Base-by-base conservation (phyloP, 1,140 invertebrate species). In the Wasmannia auropunctata region DNA sequence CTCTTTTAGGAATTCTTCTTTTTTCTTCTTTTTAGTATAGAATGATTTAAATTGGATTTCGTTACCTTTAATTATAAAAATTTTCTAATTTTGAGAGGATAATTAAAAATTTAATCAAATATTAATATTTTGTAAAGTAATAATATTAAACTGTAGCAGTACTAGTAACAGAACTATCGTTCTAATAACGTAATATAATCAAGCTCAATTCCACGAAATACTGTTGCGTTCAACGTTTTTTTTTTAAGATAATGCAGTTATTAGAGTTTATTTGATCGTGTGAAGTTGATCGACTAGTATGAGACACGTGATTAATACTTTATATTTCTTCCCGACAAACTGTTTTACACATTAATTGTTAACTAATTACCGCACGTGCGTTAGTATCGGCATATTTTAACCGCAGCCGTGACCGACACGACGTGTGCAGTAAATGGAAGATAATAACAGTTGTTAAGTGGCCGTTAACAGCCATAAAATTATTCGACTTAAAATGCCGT, bases 401-500 rank as follows among this genome's bases (percentile, higher is more conserved):
- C 83, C 74, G 83, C 74, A 77, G 43, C 56, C 28, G 22, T 51
- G 81, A 77, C 81, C 40, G 40, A 75, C 54, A 76, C 72, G 58
- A 76, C 65, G 63, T 63, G 40, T 72, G 25, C 54, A 62, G 49
- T 74, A 75, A 65, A 83, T 83, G 25, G 79, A 83, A 83, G 65
- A 83, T 83, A 83, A 83, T 83, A 83, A 83, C 67, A 83, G 51
- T 83, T 83, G 79, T 83, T 83, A 83, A 81, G 28, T 60, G 51
- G 25, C 67, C 51, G 67, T 83, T 83, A 83, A 83, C 67, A 46
- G 25, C 28, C 79, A 83, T 83, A 83, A 83, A 83, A 83, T 72
- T 83, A 83, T 83, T 83, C 67, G 19, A 81, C 65, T 74, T 83
- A 83, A 83, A 83, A 83, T 54, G 79, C 79, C 37, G 51, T 74